phyloP scores from a whole-genome alignment of 2,113 vertebrate genomes.

The Cyrtonyx montezumae region DNA sequence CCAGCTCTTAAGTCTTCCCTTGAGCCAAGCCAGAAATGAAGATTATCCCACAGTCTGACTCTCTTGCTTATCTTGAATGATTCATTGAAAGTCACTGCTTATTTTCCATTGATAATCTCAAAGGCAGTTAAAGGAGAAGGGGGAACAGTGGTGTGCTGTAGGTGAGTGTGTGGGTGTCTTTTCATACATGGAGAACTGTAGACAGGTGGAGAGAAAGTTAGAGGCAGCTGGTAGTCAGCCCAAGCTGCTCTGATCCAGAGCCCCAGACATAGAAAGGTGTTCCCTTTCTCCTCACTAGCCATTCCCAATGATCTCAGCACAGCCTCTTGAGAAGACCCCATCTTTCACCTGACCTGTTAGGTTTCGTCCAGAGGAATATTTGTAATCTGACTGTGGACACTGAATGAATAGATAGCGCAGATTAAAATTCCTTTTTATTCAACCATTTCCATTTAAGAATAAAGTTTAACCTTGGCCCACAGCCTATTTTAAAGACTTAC shows the following conservation, averaged over 20 bases:
- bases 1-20: neutral
- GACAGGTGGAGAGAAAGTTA: neutral
- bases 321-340: neutral
- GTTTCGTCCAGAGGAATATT: neutral
- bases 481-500: neutral
- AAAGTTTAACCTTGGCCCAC: neutral
- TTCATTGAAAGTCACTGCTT: neutral
- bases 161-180: neutral
- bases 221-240: neutral
- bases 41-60: neutral
- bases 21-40: neutral
- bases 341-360: neutral
- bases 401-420: neutral
- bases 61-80: neutral
- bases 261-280: rapidly evolving
- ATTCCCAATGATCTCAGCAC: neutral
- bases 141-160: neutral
- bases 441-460: neutral
- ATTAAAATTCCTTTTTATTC: neutral
- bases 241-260: neutral
- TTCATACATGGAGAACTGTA: neutral
- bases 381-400: neutral
- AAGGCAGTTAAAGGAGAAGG: neutral
- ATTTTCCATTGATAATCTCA: neutral
- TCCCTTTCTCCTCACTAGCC: neutral